Evolutionary conservation across 2,888 invertebrate species (phyloP).

Genomic region (Drosophila mimetica): DNA sequence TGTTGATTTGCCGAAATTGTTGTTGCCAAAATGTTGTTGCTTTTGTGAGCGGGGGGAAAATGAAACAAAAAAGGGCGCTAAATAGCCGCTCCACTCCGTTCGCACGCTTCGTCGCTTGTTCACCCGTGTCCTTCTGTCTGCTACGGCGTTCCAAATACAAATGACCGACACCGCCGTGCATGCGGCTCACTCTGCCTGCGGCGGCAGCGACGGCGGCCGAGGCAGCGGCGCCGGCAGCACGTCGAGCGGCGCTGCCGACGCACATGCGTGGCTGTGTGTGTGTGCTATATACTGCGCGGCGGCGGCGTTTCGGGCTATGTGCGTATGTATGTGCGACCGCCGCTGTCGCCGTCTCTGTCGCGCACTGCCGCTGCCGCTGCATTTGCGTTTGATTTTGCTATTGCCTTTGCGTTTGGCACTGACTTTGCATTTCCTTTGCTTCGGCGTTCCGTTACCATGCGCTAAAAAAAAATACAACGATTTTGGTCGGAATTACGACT

Average conservation of each 20-base stretch:
- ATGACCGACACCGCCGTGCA: conserved; percentile 75
- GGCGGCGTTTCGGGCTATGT: conserved; percentile 27
- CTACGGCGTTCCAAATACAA: conserved; percentile 83
- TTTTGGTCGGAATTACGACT: background rate
- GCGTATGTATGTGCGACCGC: conserved; percentile 14
- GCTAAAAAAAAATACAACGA: background rate
- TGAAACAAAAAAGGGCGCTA: conserved; percentile 82
- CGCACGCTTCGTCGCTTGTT: conserved; percentile 68
- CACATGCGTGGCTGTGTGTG: conserved; percentile 38
- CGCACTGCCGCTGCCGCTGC: conserved; percentile 64
- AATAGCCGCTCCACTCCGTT: conserved; percentile 81
- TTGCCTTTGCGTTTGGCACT: conserved; percentile 22
- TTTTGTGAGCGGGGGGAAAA: conserved; percentile 63
- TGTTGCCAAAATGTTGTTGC: conserved; percentile 42
- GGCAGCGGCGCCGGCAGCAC: conserved; percentile 35
- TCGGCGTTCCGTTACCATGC: conserved; percentile 1
- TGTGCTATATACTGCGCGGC: conserved; percentile 37
- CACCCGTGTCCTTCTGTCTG: conserved; percentile 81
- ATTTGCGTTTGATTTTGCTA: conserved; percentile 70
- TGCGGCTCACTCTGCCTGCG: conserved; percentile 32
- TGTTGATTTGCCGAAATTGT: conserved; percentile 42
- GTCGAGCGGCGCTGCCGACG: conserved; percentile 46
- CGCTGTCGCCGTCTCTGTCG: conserved; percentile 54
- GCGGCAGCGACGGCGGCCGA: conserved; percentile 33
- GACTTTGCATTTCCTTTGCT: conserved; percentile 56